Evolutionary conservation across 2,113 vertebrate genomes (phyloP), one percentile per base, ranked within the genome.

Genomic region (Coracopsis vasa): DNA sequence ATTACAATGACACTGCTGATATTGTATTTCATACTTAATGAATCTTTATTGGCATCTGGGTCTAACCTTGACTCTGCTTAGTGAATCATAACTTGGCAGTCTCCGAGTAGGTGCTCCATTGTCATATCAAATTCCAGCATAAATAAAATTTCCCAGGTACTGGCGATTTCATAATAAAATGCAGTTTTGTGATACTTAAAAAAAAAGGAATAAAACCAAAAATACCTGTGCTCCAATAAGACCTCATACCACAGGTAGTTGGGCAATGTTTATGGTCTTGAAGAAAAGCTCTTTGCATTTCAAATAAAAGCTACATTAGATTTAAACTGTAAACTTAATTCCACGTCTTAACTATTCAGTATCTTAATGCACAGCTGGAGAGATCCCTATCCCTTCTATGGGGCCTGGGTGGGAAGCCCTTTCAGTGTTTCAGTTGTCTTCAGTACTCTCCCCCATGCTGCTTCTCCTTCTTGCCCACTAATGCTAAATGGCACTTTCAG

Each of bases 1-100:
- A 98, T 94, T 95, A 93, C 97, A 98, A 98, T 98, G 97, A 96
- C 97, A 97, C 62, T 97, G 97, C 98, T 98, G 97, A 98, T 92
- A 96, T 42, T 93, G 94, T 95, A 82, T 95, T 98, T 97, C 95
- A 91, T 97, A 96, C 64, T 95, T 98, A 97, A 98, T 98, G 96
- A 98, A 97, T 97, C 97, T 98, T 97, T 96, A 97, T 97, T 98
- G 97, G 97, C 96, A 97, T 66, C 18, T 60, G 92, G 79, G 72
- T 97, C 94, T 97, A 96, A 98, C 97, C 97, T 98, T 98, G 97
- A 86, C 81, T 96, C 84, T 94, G 82, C 51, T 53, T 75, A 94
- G 73, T 97, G 95, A 98, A 95, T 97, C 93, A 95, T 80, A 90
- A 81, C 64, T 95, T 98, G 95, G 78, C 95, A 94, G 67, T 44